phyloP scores from a whole-genome alignment of 2,888 invertebrate genomes.

The Eupeodes latifasciatus region DNA sequence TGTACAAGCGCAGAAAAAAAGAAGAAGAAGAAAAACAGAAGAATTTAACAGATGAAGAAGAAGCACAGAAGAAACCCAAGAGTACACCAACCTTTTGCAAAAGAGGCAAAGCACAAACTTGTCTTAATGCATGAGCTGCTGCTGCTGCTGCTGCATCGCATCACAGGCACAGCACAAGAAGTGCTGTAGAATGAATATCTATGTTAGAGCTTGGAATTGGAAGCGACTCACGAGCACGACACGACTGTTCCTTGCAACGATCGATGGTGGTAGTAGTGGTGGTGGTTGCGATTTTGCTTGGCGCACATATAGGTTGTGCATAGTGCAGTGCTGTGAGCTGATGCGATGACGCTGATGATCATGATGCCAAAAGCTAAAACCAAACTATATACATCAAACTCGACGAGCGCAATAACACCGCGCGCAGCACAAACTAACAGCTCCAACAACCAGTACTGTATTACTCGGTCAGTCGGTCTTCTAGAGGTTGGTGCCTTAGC shows the following conservation, averaged over 20 bases:
- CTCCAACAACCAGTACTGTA: constrained; percentile 82
- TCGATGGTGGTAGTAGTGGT: neutral
- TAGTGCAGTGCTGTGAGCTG: constrained; percentile 9
- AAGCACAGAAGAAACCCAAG: constrained; percentile 60
- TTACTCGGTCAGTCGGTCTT: constrained; percentile 85
- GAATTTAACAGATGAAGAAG: neutral
- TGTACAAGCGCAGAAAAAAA: neutral
- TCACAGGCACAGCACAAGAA: constrained; percentile 8
- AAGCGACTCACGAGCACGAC: constrained; percentile 28
- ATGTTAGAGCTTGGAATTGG: constrained; percentile 32
- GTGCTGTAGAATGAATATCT: constrained; percentile 28
- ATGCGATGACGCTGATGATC: constrained; percentile 63
- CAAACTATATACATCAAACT: constrained; percentile 55
- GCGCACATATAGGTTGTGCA: constrained; percentile 38
- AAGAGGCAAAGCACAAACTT: constrained; percentile 49
- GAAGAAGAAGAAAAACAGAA: neutral
- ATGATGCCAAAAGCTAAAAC: constrained; percentile 70
- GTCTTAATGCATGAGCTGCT: constrained; percentile 8
- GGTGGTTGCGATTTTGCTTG: constrained; percentile 51
- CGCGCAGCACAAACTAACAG: constrained; percentile 63
- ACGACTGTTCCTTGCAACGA: constrained; percentile 25
- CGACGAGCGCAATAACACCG: constrained; percentile 45
- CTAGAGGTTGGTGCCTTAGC: constrained; percentile 84
- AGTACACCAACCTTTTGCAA: constrained; percentile 71
- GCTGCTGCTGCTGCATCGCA: constrained; percentile 7